Evolutionary conservation across 2,797 vertebrate species (phyloP).

Genomic region (Typhlichthys subterraneus): DNA sequence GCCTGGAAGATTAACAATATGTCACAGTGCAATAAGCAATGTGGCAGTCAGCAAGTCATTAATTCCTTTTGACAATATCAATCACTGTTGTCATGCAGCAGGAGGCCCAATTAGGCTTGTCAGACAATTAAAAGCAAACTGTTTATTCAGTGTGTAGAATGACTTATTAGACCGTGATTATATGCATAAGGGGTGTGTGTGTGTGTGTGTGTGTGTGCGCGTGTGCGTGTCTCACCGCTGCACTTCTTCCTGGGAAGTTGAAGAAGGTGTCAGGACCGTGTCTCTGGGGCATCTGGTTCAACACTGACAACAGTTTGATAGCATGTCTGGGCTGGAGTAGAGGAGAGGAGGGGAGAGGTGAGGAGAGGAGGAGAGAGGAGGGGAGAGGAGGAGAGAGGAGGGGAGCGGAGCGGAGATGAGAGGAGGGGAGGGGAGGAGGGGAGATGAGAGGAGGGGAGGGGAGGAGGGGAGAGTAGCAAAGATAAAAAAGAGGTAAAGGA

Average conservation of each 20-base stretch:
- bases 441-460: too few species aligned
- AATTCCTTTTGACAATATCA: conserved; percentile 11
- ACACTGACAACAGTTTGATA: conserved; percentile 94
- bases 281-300: conserved; percentile 99
- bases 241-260: conserved; percentile 99
- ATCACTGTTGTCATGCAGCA: not conserved
- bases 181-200: conserved; percentile 2
- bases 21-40: conserved; percentile 12
- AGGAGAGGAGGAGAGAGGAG: not conserved
- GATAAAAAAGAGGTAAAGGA: not conserved
- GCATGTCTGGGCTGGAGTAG: conserved; percentile 83
- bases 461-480: not conserved
- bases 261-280: conserved; percentile 99
- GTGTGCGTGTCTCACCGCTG: conserved; percentile 87
- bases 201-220: conserved; percentile 6
- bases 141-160: not conserved
- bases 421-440: not conserved
- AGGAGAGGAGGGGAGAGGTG: not conserved
- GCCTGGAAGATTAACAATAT: conserved; percentile 74
- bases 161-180: conserved; percentile 1
- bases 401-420: too few species aligned
- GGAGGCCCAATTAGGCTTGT: conserved; percentile 30
- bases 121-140: conserved; percentile 7
- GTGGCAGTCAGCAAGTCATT: conserved; percentile 19
- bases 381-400: not conserved